Percentiles rank a stretch among this genome's conserved stretches.
Conservation (phyloP, 2,797 vertebrate species). For the Pangasius larnaudii region DNA sequence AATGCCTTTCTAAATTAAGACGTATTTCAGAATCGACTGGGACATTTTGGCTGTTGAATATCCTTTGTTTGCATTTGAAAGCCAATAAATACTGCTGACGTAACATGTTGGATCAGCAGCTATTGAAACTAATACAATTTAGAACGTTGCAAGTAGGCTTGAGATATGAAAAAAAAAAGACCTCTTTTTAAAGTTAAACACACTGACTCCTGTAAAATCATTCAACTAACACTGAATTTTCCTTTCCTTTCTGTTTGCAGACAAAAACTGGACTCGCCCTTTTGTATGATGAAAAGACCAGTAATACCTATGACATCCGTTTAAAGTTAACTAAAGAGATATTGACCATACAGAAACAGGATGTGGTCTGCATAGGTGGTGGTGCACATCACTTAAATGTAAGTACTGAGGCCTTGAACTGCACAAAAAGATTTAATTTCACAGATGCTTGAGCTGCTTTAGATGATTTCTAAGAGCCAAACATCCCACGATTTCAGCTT, state of each 20-base stretch:
- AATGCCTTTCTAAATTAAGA: slow-evolving; percentile 17
- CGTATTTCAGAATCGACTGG: slow-evolving; percentile 12
- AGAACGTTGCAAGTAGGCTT: slow-evolving; percentile 9
- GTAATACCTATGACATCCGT: slow-evolving; percentile 87
- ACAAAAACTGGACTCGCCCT: slow-evolving; percentile 88
- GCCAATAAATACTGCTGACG: background rate
- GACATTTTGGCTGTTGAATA: background rate
- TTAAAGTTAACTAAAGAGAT: slow-evolving; percentile 88
- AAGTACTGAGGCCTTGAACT: slow-evolving; percentile 78
- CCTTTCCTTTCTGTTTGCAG: slow-evolving; percentile 68
- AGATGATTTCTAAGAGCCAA: slow-evolving; percentile 23
- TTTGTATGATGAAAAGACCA: slow-evolving; percentile 82
- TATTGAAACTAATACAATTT: slow-evolving; percentile 37
- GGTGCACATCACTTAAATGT: slow-evolving; percentile 84
- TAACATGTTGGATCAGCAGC: slow-evolving; percentile 33
- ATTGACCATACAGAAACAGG: slow-evolving; percentile 91
- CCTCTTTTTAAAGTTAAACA: background rate
- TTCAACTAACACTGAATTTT: slow-evolving; percentile 55
- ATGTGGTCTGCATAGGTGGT: slow-evolving; percentile 85
- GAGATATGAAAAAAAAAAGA: background rate
- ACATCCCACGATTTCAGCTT: slow-evolving; percentile 11
- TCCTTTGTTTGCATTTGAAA: slow-evolving; percentile 29
- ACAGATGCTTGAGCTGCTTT: slow-evolving; percentile 42
- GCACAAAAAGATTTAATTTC: slow-evolving; percentile 1
- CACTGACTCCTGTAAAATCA: slow-evolving; percentile 53